phyloP scores from a whole-genome alignment of 2,113 vertebrate species.

The Haemorhous mexicanus region DNA sequence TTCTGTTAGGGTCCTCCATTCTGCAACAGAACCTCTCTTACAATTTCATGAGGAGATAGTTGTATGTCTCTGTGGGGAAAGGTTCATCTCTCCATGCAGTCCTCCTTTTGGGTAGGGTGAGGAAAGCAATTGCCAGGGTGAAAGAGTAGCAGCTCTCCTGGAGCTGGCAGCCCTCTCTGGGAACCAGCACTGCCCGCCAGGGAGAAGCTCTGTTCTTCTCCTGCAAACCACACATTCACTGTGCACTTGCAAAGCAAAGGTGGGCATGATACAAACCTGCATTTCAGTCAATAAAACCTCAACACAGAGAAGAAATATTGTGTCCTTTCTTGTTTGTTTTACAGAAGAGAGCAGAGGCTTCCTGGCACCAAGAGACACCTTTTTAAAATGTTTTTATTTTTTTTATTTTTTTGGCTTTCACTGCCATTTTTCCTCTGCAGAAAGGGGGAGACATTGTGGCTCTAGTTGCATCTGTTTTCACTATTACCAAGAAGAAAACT shows the following conservation, averaged over 20 bases:
- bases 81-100: neutral
- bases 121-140: neutral
- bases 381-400: neutral
- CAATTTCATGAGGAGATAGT: neutral
- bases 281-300: neutral
- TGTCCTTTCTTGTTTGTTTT: neutral
- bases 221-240: neutral
- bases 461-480: slow-evolving; percentile 3
- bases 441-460: neutral
- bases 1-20: neutral
- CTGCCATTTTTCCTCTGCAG: neutral
- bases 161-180: neutral
- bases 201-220: neutral
- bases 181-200: neutral
- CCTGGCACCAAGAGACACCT: neutral
- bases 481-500: neutral
- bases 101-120: neutral
- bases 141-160: neutral
- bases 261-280: neutral
- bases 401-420: neutral
- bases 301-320: neutral
- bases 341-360: neutral
- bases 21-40: neutral
- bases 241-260: neutral
- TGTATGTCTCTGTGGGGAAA: neutral